These are phyloP conservation scores for Ceratina australensis DNA, from an alignment of 1,140 invertebrate species.

Conservation along the genomic window DNA sequence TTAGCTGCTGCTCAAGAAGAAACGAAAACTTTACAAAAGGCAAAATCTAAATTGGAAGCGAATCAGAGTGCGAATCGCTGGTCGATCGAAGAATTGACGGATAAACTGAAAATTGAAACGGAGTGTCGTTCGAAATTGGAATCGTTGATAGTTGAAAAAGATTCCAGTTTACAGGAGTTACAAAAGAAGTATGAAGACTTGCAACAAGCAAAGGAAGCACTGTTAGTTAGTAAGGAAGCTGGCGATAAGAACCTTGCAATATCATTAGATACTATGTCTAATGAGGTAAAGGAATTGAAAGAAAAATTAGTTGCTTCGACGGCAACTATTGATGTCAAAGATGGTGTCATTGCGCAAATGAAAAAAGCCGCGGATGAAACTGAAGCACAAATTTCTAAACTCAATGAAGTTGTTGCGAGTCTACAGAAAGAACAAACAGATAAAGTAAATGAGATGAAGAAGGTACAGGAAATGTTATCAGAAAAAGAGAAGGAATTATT, in stretches of 20 bases:
- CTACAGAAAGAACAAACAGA: conserved; percentile 44
- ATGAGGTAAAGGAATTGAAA: conserved; percentile 56
- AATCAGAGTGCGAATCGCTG: conserved; percentile 67
- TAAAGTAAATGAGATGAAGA: conserved; percentile 50
- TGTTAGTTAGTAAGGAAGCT: conserved; percentile 47
- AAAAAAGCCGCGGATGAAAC: conserved; percentile 50
- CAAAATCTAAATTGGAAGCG: conserved; percentile 78
- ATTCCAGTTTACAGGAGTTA: conserved; percentile 54
- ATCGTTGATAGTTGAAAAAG: conserved; percentile 55
- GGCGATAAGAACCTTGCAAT: conserved; percentile 53
- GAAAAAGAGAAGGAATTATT: conserved; percentile 57
- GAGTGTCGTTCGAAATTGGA: conserved; percentile 52
- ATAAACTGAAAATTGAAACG: conserved; percentile 55
- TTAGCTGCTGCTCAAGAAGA: conserved; percentile 76
- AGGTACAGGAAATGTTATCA: conserved; percentile 59
- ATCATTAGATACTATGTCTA: conserved; percentile 41
- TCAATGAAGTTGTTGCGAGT: conserved; percentile 36
- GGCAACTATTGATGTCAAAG: conserved; percentile 43
- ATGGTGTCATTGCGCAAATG: conserved; percentile 47
- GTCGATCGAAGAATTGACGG: conserved; percentile 62
- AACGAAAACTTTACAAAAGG: conserved; percentile 76
- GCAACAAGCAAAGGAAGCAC: conserved; percentile 66
- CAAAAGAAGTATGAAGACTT: conserved; percentile 62
- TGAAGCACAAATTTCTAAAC: conserved; percentile 47
- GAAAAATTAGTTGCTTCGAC: conserved; percentile 52